phyloP scores from a whole-genome alignment of 2,888 invertebrate genomes.

The Pheosia gnoma region DNA sequence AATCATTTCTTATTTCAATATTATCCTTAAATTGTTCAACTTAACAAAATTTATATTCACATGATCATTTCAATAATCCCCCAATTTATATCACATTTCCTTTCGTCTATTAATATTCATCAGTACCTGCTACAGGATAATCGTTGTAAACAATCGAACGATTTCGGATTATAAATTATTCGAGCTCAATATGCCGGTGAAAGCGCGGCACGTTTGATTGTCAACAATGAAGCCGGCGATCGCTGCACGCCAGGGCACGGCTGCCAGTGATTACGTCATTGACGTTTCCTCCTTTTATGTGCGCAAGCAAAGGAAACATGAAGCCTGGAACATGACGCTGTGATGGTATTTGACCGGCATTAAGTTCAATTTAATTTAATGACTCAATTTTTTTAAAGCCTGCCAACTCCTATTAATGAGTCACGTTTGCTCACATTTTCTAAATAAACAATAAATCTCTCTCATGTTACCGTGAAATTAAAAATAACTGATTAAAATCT shows the following conservation, averaged over 20 bases:
- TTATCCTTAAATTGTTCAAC: no score
- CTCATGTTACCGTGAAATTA: conserved; percentile 43
- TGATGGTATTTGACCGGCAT: not conserved
- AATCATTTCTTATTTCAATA: no score
- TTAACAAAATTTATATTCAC: no score
- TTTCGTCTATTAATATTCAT: not conserved
- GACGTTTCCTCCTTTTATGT: not conserved
- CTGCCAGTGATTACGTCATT: not conserved
- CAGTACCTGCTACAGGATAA: not conserved
- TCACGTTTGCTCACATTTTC: not conserved
- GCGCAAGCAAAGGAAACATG: not conserved
- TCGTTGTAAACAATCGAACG: not conserved
- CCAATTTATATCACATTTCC: not conserved
- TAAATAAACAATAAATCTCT: not conserved
- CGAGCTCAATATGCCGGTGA: not conserved
- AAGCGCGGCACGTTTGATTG: not conserved
- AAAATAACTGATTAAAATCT: conserved; percentile 44
- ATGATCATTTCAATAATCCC: no score
- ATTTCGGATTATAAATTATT: not conserved
- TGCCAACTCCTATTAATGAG: not conserved
- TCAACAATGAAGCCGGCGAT: not conserved
- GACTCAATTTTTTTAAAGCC: not conserved
- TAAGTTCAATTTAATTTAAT: not conserved
- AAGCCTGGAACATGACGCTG: not conserved
- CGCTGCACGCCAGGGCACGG: not conserved